phyloP scores from a whole-genome alignment of 2,888 invertebrate species.

The Muschampia plurimacula region DNA sequence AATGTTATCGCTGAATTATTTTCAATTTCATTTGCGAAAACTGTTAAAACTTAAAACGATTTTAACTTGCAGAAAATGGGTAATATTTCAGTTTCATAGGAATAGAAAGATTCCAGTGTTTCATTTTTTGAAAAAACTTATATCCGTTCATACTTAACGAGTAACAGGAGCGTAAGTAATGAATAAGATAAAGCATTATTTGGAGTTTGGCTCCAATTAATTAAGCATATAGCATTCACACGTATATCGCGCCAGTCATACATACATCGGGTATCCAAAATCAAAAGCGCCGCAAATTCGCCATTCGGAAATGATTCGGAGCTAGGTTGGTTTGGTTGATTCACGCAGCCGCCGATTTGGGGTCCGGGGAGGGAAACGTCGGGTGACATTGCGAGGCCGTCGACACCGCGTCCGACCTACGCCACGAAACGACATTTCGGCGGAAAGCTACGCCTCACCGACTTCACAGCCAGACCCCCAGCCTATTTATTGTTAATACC shows the following conservation, averaged over 20 bases:
- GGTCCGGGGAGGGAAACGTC: slow-evolving; percentile 57
- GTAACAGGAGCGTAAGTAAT: no score
- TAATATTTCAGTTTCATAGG: no score
- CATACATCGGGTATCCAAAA: not conserved
- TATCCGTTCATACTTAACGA: no score
- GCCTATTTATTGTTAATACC: not conserved
- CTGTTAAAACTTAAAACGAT: no score
- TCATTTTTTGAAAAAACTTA: no score
- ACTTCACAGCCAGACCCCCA: not conserved
- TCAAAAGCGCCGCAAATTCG: slow-evolving; percentile 57
- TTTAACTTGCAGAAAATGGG: no score
- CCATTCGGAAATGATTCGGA: slow-evolving; percentile 70
- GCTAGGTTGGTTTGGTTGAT: slow-evolving; percentile 55
- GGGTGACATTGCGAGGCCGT: slow-evolving; percentile 82
- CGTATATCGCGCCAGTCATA: not conserved
- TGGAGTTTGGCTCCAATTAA: no score
- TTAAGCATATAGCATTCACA: no score
- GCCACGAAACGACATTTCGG: slow-evolving; percentile 58
- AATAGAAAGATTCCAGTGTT: no score
- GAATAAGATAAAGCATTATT: no score
- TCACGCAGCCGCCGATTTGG: slow-evolving; percentile 49
- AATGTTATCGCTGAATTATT: no score
- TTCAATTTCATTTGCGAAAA: no score
- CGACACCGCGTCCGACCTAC: slow-evolving; percentile 82
- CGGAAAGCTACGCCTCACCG: slow-evolving; percentile 66